Base-by-base conservation (phyloP, 2,113 vertebrate species). In the Urocitellus parryii region DNA sequence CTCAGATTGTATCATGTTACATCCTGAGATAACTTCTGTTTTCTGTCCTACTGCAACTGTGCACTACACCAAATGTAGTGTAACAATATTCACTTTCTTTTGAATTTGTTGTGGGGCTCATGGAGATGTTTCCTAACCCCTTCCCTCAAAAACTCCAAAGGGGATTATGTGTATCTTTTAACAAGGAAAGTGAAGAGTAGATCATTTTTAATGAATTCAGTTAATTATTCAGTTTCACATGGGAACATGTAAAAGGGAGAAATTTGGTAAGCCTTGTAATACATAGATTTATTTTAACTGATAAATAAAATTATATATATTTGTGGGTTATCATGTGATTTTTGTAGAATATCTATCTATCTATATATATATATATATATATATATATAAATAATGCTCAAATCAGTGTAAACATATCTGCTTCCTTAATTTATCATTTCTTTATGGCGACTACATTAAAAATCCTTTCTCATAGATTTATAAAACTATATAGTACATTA, bases 121-220 rank as follows among this genome's bases (percentile, higher is more conserved):
- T 67, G 56, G 73, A 68, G 48, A 51, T 11, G 4, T 94, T 79
- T 92, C 9, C 24, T 63, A 80, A 76, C 14, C 5, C 6, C 20
- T 78, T 8, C 10, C 25, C 29, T 89, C 45, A 61, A 4, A 82
- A 93, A 14, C 32, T 92, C 76, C 7, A 45, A 90, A 90, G 16
- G 6, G 72, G 39, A 79, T 78, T 29, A 42, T 78, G 7, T 58
- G 58, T 77, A 65, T 5, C 72, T 77, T 63, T 73, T 61, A 95
- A 72, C 39, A 92, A 76, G 85, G 74, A 89, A 89, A 85, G 24
- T 63, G 65, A 86, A 96, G 86, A 51, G 18, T 37, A 73, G 16
- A 6, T 58, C 27, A 20, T 27, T 24, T 72, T 88, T 22, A n/a
- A 14, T 70, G 29, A 81, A 63, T 61, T 87, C 63, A 58, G 12